These are phyloP conservation scores for Plutella xylostella DNA, from an alignment of 2,888 invertebrate genomes.

Conservation along the genomic window DNA sequence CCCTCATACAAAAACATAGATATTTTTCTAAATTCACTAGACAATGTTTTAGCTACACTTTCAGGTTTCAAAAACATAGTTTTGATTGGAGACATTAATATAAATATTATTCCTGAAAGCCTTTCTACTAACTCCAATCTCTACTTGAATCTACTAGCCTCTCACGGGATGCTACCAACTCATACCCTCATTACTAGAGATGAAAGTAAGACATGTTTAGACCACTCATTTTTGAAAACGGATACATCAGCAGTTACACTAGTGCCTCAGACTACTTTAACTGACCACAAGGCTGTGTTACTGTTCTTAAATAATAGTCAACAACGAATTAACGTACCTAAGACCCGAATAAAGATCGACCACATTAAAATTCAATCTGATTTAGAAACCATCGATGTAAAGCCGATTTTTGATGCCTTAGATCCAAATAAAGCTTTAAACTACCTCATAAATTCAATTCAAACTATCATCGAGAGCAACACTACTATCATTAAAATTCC, in stretches of 20 bases:
- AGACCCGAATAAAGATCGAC: not conserved
- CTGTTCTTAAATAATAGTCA: not conserved
- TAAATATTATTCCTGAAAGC: not conserved
- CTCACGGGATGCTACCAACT: slow-evolving; percentile 1
- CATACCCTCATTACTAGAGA: not conserved
- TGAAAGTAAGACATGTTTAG: not conserved
- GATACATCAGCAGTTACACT: not conserved
- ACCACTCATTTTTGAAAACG: not conserved
- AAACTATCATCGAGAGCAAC: not conserved
- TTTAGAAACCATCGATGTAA: not conserved
- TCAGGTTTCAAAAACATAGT: not conserved
- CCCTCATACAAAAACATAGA: not conserved
- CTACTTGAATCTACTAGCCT: not conserved
- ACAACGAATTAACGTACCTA: not conserved
- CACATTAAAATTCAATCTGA: not conserved
- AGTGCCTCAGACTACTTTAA: not conserved
- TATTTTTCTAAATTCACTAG: not conserved
- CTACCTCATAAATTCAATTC: not conserved
- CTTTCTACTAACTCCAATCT: not conserved
- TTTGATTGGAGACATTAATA: slow-evolving; percentile 1
- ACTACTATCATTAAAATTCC: too few species aligned
- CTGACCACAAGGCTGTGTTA: not conserved
- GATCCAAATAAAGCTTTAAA: not conserved
- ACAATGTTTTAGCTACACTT: not conserved
- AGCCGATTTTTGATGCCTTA: not conserved